phyloP scores from a whole-genome alignment of 2,113 vertebrate species.

The Struthidea cinerea region DNA sequence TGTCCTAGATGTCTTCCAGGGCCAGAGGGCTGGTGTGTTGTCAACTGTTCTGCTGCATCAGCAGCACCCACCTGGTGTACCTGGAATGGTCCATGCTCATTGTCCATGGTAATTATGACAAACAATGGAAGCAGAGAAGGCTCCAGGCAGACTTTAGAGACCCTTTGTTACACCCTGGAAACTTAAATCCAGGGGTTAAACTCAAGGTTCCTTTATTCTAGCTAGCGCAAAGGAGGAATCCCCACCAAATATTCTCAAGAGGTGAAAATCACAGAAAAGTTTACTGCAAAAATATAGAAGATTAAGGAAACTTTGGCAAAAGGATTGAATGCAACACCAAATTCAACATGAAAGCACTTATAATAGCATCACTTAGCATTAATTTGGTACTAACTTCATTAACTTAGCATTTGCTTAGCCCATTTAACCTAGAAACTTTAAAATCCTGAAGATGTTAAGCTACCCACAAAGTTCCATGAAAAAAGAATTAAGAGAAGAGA shows the following conservation, averaged over 20 bases:
- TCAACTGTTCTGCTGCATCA: not conserved
- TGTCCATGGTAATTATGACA: not conserved
- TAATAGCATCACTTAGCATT: not conserved
- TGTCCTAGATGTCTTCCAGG: not conserved
- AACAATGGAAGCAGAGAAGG: not conserved
- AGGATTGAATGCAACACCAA: too few relatives aligned
- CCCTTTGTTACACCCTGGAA: not conserved
- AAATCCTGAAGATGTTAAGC: not conserved
- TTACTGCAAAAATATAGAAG: not conserved
- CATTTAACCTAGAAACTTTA: not conserved
- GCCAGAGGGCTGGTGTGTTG: not conserved
- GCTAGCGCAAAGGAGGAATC: not conserved
- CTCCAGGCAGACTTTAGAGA: not conserved
- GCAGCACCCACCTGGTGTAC: not conserved
- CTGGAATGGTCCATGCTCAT: not conserved
- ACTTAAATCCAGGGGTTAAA: not conserved
- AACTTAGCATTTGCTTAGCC: not conserved
- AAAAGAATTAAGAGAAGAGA: not conserved
- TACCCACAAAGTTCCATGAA: not conserved
- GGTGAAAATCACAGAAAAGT: not conserved
- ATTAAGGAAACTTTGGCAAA: not conserved
- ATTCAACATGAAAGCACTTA: not conserved
- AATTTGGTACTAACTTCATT: not conserved
- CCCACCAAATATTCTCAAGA: not conserved
- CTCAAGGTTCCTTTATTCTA: not conserved